phyloP scores from a whole-genome alignment of 2,888 invertebrate genomes.

The Rotaria macrura region DNA sequence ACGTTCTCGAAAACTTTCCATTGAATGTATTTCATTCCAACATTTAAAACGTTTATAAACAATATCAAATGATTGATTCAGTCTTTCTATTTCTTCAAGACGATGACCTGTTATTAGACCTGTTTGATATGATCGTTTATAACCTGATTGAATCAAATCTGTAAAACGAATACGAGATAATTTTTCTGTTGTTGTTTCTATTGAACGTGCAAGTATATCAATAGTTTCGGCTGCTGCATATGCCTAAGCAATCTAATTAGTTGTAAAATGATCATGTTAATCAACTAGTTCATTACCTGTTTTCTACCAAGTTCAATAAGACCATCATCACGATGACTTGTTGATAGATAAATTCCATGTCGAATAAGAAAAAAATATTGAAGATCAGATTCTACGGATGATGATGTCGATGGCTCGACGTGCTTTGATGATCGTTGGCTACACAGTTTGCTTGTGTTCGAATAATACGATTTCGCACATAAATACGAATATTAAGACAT shows the following conservation, averaged over 20 bases:
- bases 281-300: too few species aligned
- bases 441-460: neutral
- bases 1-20: neutral
- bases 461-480: neutral
- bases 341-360: conserved; percentile 12
- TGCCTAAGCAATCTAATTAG: neutral
- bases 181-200: neutral
- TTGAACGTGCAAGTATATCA: neutral
- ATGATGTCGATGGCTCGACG: neutral
- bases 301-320: neutral
- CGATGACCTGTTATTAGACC: neutral
- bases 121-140: neutral
- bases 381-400: neutral
- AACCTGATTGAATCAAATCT: neutral
- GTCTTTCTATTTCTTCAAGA: neutral
- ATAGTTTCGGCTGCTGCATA: neutral
- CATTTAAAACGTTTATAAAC: neutral
- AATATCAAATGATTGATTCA: neutral
- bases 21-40: neutral
- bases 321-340: neutral
- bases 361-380: conserved; percentile 19
- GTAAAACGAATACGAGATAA: neutral
- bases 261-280: too few species aligned
- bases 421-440: neutral
- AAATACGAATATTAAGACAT: neutral